Percentiles rank a stretch among this genome's conserved stretches.
Conservation (phyloP, 2,797 vertebrate genomes). For the Orestias chungarensis region DNA sequence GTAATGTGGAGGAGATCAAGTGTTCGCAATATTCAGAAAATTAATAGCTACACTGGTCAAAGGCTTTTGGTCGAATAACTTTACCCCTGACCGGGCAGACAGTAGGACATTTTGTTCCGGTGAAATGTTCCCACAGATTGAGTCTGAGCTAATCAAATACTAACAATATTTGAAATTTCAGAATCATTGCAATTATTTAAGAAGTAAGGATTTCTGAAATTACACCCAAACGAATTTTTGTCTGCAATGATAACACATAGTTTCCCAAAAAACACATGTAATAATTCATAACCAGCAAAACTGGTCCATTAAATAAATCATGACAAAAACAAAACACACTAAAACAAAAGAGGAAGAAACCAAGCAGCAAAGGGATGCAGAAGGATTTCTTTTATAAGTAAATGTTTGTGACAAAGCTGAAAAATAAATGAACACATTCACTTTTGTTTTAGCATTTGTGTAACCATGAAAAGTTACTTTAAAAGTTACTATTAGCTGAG, state of each 20-base stretch:
- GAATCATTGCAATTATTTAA: not conserved
- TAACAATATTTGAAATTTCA: not conserved
- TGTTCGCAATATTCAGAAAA: not conserved
- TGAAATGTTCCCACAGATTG: not conserved
- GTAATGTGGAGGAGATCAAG: not conserved
- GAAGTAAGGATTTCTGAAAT: not conserved
- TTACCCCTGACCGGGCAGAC: constrained; percentile 7
- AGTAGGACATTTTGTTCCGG: not conserved
- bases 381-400: not conserved
- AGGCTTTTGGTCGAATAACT: not conserved
- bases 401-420: not conserved
- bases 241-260: not conserved
- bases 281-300: no score
- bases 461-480: not conserved
- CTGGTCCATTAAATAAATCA: not conserved
- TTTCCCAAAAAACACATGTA: not conserved
- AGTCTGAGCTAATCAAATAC: constrained; percentile 2
- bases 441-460: not conserved
- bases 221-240: not conserved
- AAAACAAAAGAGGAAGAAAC: no score
- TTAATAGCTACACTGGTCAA: not conserved
- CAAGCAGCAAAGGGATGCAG: no score
- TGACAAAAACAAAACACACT: not conserved
- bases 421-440: not conserved
- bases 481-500: not conserved